Percentiles rank a stretch among this genome's conserved stretches.
Conservation (phyloP, 2,113 vertebrate genomes). For the Leptobrachium ailaonicum region DNA sequence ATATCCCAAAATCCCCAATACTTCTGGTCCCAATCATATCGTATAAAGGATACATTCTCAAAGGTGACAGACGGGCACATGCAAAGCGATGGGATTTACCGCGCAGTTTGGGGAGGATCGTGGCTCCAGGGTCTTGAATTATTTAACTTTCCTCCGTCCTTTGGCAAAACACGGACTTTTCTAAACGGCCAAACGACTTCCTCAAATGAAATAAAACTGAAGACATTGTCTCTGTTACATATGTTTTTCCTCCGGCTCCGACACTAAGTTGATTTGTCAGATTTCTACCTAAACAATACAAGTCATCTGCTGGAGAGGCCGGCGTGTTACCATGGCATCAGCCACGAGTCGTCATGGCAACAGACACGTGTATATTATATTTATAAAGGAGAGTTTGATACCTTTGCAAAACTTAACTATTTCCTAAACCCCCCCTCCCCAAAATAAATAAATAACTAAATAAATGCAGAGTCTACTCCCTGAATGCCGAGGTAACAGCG, state of each 20-base stretch:
- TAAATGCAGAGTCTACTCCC: too few species aligned
- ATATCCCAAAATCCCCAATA: too few species aligned
- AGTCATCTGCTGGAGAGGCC: neutral
- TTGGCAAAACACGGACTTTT: too few species aligned
- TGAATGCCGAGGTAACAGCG: too few species aligned
- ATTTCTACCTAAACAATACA: conserved; percentile 11
- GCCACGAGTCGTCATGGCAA: conserved; percentile 22
- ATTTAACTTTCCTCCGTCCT: too few species aligned
- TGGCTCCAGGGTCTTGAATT: too few species aligned
- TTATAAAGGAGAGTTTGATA: conserved; percentile 10
- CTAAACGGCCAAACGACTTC: neutral
- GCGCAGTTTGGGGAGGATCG: too few species aligned
- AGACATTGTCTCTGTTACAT: neutral
- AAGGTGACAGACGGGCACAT: too few species aligned
- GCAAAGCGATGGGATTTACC: too few species aligned
- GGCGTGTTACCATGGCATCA: conserved; percentile 16
- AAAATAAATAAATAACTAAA: neutral
- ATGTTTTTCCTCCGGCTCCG: neutral
- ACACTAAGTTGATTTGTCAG: neutral
- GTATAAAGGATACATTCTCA: too few species aligned
- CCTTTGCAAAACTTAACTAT: neutral
- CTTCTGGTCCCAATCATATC: too few species aligned
- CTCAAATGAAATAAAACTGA: neutral
- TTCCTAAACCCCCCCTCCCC: neutral
- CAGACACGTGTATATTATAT: conserved; percentile 21